A percentile compares a stretch with the other conserved stretches of the same genome.
Conservation (phyloP, 35 echinoderm and acorn worm genomes). For the Stichopus chloronotus region DNA sequence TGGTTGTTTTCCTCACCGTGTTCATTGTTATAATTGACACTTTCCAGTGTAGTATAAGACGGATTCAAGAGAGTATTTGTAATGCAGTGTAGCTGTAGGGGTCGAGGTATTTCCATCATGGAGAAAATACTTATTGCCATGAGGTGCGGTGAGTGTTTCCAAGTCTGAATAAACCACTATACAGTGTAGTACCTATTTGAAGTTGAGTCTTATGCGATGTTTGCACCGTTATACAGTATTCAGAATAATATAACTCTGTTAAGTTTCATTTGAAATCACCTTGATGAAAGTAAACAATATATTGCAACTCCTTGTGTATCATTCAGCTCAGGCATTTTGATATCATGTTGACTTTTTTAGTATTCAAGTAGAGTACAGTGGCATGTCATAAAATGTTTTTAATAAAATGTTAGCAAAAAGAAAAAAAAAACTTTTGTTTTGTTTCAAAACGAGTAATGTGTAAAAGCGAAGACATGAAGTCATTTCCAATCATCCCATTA, state of each 20-base stretch:
- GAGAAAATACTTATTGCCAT: not conserved
- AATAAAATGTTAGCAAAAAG: constrained; percentile 12
- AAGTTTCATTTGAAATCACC: not conserved
- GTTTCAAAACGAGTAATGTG: not conserved
- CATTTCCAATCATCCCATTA: not conserved
- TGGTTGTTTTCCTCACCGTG: not conserved
- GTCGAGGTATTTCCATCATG: not conserved
- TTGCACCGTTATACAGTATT: not conserved
- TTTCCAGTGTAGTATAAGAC: constrained; percentile 4
- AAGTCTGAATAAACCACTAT: not conserved
- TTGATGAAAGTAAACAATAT: not conserved
- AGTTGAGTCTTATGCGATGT: not conserved
- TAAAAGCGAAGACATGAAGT: not conserved
- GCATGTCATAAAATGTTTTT: not conserved
- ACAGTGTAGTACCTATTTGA: not conserved
- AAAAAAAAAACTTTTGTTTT: not conserved
- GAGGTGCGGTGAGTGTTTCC: not conserved
- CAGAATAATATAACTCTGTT: constrained; percentile 2
- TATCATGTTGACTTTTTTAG: not conserved
- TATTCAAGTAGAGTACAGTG: not conserved
- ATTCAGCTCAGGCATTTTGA: not conserved
- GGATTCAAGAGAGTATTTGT: too few species aligned
- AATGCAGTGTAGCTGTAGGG: not conserved
- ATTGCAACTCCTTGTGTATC: not conserved
- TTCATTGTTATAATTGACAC: not conserved